Base-by-base conservation (phyloP, 64 coral and sea anemone species). In the Hydrozoanthus tunicans region DNA sequence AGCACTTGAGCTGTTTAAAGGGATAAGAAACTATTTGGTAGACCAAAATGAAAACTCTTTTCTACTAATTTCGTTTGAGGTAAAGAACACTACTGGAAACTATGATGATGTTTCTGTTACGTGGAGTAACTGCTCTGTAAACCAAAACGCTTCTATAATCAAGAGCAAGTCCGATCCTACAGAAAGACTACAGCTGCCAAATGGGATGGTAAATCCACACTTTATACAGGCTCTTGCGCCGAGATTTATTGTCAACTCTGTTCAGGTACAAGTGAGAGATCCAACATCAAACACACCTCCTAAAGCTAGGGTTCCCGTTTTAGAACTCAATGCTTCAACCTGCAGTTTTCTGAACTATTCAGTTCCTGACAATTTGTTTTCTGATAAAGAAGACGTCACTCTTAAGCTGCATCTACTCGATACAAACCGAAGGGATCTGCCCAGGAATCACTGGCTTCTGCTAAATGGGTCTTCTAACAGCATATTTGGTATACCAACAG, bases 381-480 rank as follows among this genome's bases (percentile, higher is more conserved):
- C 77, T 59, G 88, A 90, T 90, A 27, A 74, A 77, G 88, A 90
- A 65, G 88, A 90, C 62, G 13, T 9, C 12, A 78, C 10, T 58
- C 88, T 90, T 23, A 90, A 63, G 62, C 70, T 90, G 54, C 23
- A 27, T 13, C 20, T 90, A 20, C 72, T 90, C 32, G 76, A 63
- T 11, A 61, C 51, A 6, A 61, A 54, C 79, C 58, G 88, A 12
- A 77, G 60, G 51, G 5, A 76, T n/a, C 9, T 90, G 56, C 55
- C 88, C 12, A 12, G 59, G 9, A 56, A 79, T 7, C 20, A 63
- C 5, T 90, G 88, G 88, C 64, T 90, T 10, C 88, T 78, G 43
- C 17, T 90, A 2, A 90, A 90, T 62, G 53, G 79, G 61, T 55
- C 88, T 3, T 76, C 73, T 52, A 9, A 32, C 15, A 62, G 5